Evolutionary conservation across 2,888 invertebrate species (phyloP).

Genomic region (Eristalis arbustorum): DNA sequence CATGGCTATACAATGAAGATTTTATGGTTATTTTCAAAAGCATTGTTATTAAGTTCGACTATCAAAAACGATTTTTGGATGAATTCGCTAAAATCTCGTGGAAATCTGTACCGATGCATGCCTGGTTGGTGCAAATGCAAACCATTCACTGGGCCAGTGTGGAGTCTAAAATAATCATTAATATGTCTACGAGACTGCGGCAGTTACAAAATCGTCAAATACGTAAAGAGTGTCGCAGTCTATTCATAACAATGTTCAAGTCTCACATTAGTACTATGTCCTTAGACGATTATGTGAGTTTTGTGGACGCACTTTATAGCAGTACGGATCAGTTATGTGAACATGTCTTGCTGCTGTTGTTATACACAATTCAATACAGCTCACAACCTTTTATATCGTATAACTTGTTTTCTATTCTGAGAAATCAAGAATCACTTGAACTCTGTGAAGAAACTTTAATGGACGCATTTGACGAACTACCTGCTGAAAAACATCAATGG

Average conservation of each 20-base stretch:
- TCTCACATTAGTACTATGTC: conserved; percentile 69
- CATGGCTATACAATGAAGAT: conserved; percentile 75
- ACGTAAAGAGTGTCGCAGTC: conserved; percentile 61
- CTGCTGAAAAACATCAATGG: conserved; percentile 33
- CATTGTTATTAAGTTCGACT: conserved; percentile 58
- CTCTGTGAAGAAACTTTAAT: background rate
- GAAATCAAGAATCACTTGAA: background rate
- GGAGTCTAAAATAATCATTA: conserved; percentile 67
- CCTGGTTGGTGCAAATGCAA: conserved; percentile 72
- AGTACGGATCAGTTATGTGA: conserved; percentile 68
- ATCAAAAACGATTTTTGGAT: conserved; percentile 63
- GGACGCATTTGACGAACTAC: conserved; percentile 5
- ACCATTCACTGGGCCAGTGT: conserved; percentile 20
- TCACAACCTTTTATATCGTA: conserved; percentile 9
- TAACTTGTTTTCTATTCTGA: conserved; percentile 16
- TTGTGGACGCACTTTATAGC: conserved; percentile 75
- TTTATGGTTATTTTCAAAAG: background rate
- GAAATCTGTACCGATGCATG: conserved; percentile 76
- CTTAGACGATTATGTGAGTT: conserved; percentile 73
- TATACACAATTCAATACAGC: conserved; percentile 20
- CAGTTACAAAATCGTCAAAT: conserved; percentile 72
- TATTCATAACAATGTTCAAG: conserved; percentile 71
- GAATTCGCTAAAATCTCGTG: conserved; percentile 73
- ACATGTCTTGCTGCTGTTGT: background rate
- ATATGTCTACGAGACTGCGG: conserved; percentile 73